Percentiles rank a stretch among this genome's conserved stretches.
phyloP scores from a whole-genome alignment of 2,797 vertebrate genomes.

The Lithobates sylvaticus region DNA sequence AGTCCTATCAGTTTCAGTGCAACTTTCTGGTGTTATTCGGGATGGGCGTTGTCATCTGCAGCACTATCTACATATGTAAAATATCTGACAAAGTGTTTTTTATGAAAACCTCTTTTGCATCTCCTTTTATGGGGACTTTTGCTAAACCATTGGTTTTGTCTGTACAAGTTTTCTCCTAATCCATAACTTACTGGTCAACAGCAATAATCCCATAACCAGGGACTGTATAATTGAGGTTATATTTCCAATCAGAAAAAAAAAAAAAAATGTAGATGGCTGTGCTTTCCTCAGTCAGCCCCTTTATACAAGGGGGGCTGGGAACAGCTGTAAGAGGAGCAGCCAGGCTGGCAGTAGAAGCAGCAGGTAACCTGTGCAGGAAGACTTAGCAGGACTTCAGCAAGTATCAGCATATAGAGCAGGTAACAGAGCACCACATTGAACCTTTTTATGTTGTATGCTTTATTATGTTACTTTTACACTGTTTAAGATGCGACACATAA shows the following conservation, averaged over 20 bases:
- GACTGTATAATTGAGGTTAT: constrained; percentile 13
- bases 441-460: background rate
- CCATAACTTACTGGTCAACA: background rate
- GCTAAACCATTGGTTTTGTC: no score
- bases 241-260: constrained; percentile 15
- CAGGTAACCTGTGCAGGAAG: constrained; percentile 19
- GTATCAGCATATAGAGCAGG: background rate
- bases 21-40: no score
- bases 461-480: background rate
- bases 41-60: no score
- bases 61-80: no score
- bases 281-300: constrained; percentile 23
- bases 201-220: background rate
- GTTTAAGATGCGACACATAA: background rate
- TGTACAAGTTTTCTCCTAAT: background rate
- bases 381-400: background rate
- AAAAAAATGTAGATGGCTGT: background rate
- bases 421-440: background rate
- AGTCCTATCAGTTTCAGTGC: no score
- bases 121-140: background rate
- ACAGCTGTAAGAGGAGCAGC: background rate
- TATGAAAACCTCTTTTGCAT: no score
- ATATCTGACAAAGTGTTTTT: no score
- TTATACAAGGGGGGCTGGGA: constrained; percentile 25
- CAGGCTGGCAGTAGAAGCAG: constrained; percentile 32